Conservation (phyloP, 2,797 vertebrate genomes). For the Triplophysa yarkandensis region DNA sequence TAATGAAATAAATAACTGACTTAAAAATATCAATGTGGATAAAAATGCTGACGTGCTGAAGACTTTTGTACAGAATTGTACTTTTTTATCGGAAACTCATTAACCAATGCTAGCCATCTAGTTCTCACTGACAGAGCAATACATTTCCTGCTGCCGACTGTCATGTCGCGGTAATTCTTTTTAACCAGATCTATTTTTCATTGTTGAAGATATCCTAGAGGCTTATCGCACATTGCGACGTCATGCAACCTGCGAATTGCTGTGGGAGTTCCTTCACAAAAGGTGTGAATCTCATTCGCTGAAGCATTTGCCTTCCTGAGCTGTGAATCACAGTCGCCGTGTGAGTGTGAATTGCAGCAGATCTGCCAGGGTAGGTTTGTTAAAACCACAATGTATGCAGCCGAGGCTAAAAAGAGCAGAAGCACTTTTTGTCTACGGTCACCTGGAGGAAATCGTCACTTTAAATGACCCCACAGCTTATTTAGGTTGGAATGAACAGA, state of each 20-base stretch:
- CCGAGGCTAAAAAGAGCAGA: not conserved
- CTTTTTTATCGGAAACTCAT: no score
- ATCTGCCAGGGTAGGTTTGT: slow-evolving; percentile 31
- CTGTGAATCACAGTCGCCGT: slow-evolving; percentile 6
- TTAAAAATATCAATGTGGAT: no score
- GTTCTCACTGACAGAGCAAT: no score
- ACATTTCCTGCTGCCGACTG: not conserved
- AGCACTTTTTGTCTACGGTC: not conserved
- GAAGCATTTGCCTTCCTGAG: slow-evolving; percentile 33
- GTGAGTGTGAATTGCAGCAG: slow-evolving; percentile 37
- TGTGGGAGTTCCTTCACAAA: slow-evolving; percentile 30
- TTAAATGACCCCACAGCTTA: not conserved
- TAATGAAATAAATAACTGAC: no score
- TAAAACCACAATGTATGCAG: slow-evolving; percentile 1
- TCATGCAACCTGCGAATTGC: slow-evolving; percentile 36
- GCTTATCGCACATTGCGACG: slow-evolving; percentile 7
- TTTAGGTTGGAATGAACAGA: slow-evolving; percentile 1
- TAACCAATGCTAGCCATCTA: no score
- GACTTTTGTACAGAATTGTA: no score
- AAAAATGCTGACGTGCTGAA: no score
- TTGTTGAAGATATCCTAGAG: slow-evolving; percentile 22
- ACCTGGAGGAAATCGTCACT: not conserved
- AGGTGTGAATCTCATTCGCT: slow-evolving; percentile 35
- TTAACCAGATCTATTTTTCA: not conserved
- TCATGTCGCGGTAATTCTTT: not conserved